A percentile compares a stretch with the other conserved stretches of the same genome.
phyloP scores from a whole-genome alignment of 2,888 invertebrate genomes.

The Perithous albicinctus region DNA sequence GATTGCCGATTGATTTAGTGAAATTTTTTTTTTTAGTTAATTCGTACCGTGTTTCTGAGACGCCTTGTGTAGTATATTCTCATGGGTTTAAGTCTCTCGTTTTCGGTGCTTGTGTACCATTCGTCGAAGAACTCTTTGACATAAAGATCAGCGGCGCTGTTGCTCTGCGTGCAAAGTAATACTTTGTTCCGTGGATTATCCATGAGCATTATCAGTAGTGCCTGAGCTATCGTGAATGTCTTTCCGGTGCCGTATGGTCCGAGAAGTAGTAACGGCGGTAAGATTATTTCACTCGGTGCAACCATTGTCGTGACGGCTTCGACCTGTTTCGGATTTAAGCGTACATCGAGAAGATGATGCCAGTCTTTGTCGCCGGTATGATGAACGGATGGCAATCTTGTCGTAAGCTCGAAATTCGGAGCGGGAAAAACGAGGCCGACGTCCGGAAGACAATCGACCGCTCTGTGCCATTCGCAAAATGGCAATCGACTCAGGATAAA shows the following conservation, averaged over 20 bases:
- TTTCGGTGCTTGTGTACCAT: constrained; percentile 89
- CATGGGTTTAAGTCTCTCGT: constrained; percentile 88
- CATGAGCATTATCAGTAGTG: constrained; percentile 81
- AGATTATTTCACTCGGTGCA: constrained; percentile 87
- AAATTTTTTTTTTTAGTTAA: too few species aligned
- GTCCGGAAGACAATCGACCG: constrained; percentile 91
- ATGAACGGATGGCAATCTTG: constrained; percentile 63
- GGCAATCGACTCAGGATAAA: constrained; percentile 93
- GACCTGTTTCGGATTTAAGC: constrained; percentile 91
- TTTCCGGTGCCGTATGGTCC: constrained; percentile 96
- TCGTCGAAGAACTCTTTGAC: constrained; percentile 93
- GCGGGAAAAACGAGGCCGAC: constrained; percentile 90
- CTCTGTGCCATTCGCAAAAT: constrained; percentile 94
- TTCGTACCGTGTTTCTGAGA: constrained; percentile 91
- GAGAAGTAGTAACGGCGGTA: constrained; percentile 91
- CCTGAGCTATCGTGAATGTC: constrained; percentile 92
- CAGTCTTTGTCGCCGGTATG: constrained; percentile 83
- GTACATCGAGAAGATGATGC: constrained; percentile 87
- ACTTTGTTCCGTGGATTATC: constrained; percentile 90
- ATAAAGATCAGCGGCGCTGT: constrained; percentile 94
- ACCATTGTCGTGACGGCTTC: constrained; percentile 93
- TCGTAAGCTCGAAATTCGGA: constrained; percentile 61
- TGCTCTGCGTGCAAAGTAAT: constrained; percentile 94
- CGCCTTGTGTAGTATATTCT: constrained; percentile 93
- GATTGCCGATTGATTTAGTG: too few species aligned